Evolutionary conservation across 2,888 invertebrate genomes (phyloP), one percentile per base, ranked within the genome.

Genomic region (Augochlorella aurata): DNA sequence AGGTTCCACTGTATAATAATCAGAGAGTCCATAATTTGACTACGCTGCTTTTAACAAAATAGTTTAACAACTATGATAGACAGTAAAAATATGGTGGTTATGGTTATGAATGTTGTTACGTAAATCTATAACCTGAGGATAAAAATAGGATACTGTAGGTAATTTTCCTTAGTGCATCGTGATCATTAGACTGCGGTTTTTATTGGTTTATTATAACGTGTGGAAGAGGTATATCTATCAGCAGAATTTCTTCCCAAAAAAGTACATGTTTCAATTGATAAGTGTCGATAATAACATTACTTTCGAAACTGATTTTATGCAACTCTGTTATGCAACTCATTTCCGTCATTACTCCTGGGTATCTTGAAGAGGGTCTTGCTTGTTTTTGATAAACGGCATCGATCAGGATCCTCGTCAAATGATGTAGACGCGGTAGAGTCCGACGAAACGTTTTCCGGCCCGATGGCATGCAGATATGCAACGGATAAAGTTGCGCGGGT

Each of bases 251-350:
- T n/a, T n/a, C n/a, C n/a, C n/a, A n/a, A n/a, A n/a, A n/a, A n/a
- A n/a, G n/a, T n/a, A n/a, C n/a, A n/a, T 8, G 52, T 3, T 7
- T 52, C 18, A 18, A 54, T 2, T 10, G n/a, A 10, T 54, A n/a
- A 8, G 9, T 9, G 21, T n/a, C n/a, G 12, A 16, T 2, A 61
- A 29, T 29, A 63, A 63, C 29, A 38, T 38, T 63, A 63, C 9
- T 63, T 38, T 4, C 2, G 38, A 58, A 24, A 58, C 58, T 16
- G 7, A 16, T 58, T 24, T 24, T n/a, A 24, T 12, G 16, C n/a
- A 38, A 10, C 44, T 38, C 8, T 14, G 49, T 79, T 81, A 69
- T 69, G 24, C 38, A 79, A 61, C 66, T 44, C 74, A 81, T 74
- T 79, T 52, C 21, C n/a, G 14, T 9, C n/a, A 65, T 38, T 78